phyloP scores from a whole-genome alignment of 1,140 invertebrate genomes.

The Carcinoscorpius rotundicauda region DNA sequence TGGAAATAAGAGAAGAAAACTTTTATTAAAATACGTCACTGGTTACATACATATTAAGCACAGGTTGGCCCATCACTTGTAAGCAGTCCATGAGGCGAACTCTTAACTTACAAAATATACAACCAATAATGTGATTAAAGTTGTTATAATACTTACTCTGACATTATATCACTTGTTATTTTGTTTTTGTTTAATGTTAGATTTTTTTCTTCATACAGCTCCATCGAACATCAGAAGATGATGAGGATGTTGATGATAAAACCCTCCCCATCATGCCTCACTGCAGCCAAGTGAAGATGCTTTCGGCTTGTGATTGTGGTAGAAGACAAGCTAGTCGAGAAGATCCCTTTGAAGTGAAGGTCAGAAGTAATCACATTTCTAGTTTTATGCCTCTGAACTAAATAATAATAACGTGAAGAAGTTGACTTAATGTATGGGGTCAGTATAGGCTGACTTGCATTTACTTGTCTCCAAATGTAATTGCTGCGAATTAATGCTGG shows the following conservation, averaged over 20 bases:
- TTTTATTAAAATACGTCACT: too few species aligned
- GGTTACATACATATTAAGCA: too few species aligned
- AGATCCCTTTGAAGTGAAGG: slow-evolving; percentile 70
- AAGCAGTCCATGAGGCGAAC: too few species aligned
- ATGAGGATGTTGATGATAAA: slow-evolving; percentile 18
- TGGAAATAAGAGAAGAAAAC: too few species aligned
- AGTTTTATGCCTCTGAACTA: too few species aligned
- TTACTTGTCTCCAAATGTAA: too few species aligned
- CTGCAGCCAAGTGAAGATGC: slow-evolving; percentile 63
- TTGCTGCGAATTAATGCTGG: too few species aligned
- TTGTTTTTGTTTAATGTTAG: neutral
- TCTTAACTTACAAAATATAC: too few species aligned
- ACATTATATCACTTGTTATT: neutral
- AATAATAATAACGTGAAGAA: too few species aligned
- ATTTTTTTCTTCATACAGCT: slow-evolving; percentile 9
- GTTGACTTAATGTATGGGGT: too few species aligned
- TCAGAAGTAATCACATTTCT: neutral
- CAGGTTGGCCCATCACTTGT: too few species aligned
- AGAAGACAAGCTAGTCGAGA: slow-evolving; percentile 59
- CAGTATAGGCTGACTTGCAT: too few species aligned
- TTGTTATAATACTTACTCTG: neutral
- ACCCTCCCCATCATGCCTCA: slow-evolving; percentile 26
- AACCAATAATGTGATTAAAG: neutral
- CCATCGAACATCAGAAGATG: slow-evolving; percentile 18
- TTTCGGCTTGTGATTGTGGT: slow-evolving; percentile 85